Percentiles rank a stretch among this genome's conserved stretches.
These are phyloP conservation scores for Danio choprae DNA, from an alignment of 2,797 vertebrate genomes.

Conservation along the genomic window DNA sequence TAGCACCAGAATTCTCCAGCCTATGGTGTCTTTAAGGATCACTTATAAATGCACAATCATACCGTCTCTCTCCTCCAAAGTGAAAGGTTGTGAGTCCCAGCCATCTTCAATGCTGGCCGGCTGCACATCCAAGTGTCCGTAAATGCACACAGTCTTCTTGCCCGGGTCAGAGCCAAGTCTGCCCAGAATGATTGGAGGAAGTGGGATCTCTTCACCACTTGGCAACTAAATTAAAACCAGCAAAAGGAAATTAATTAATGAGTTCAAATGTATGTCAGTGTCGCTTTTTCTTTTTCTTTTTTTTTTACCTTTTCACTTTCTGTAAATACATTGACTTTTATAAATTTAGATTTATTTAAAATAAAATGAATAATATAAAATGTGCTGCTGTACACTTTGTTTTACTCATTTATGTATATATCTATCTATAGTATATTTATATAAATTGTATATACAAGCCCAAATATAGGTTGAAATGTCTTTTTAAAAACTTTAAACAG, in stretches of 20 bases:
- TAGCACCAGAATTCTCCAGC: background rate
- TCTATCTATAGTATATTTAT: too few relatives aligned
- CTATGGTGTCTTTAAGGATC: background rate
- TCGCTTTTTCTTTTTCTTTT: too few relatives aligned
- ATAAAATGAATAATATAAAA: too few relatives aligned
- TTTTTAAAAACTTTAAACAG: too few relatives aligned
- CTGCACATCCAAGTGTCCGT: conserved; percentile 96
- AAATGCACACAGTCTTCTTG: conserved; percentile 96
- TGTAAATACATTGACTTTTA: too few relatives aligned
- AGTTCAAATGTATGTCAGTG: background rate
- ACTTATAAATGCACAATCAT: conserved; percentile 51
- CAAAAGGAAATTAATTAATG: background rate
- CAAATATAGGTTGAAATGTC: too few relatives aligned
- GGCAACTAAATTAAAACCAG: conserved; percentile 77
- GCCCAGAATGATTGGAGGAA: conserved; percentile 92
- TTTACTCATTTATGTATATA: too few relatives aligned
- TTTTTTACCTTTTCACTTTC: too few relatives aligned
- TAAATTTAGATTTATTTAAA: too few relatives aligned
- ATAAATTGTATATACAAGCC: too few relatives aligned
- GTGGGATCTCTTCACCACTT: conserved; percentile 87
- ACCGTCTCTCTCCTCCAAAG: conserved; percentile 92
- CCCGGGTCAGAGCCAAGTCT: conserved; percentile 85
- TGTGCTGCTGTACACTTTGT: too few relatives aligned
- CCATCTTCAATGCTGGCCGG: conserved; percentile 90
- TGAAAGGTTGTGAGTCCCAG: conserved; percentile 97